Evolutionary conservation across 2,888 invertebrate genomes (phyloP), one percentile per base, ranked within the genome.

Genomic region (Agrilus biguttatus): DNA sequence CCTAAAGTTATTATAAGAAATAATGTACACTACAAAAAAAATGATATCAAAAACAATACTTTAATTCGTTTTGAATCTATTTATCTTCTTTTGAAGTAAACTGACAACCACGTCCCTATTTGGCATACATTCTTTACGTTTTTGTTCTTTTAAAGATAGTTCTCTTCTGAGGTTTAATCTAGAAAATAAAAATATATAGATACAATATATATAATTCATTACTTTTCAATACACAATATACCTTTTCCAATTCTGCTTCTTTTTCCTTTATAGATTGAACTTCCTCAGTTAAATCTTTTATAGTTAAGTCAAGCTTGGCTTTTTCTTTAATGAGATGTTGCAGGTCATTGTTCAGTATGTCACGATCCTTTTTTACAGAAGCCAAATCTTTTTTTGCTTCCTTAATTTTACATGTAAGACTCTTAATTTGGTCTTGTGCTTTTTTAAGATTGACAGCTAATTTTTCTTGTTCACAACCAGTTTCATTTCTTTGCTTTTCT

Each of bases 101-200:
- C 67, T 96, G 96, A 47, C 90, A 92, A 0, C 95, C 95, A 52
- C 96, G 72, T 0, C 97, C 97, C 67, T 97, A 97, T 62, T 98
- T 98, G 0, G 96, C 97, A 65, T 97, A 97, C 39, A 66, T 63
- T 98, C 97, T 61, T 96, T 96, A 4, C 95, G 72, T 57, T 90
- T 89, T 65, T 95, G 93, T 58, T 96, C 96, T 63, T 95, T 93
- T 14, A 95, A 69, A 0, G 85, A 82, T 41, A 97, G 65, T 57
- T 91, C 84, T 45, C 88, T 68, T 0, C 59, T 88, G 74, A 0
- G 97, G 97, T 57, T 87, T 88, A 0, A 97, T 54, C 57, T 57
- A 44, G 5, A 46, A 43, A 38, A 42, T 36, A 38, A 40, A 37
- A 21, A 10, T 39, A 19, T 35, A 42, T 36, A 28, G 36, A 10